Base-by-base conservation (phyloP, 2,797 vertebrate genomes). In the Hemibagrus guttatus region DNA sequence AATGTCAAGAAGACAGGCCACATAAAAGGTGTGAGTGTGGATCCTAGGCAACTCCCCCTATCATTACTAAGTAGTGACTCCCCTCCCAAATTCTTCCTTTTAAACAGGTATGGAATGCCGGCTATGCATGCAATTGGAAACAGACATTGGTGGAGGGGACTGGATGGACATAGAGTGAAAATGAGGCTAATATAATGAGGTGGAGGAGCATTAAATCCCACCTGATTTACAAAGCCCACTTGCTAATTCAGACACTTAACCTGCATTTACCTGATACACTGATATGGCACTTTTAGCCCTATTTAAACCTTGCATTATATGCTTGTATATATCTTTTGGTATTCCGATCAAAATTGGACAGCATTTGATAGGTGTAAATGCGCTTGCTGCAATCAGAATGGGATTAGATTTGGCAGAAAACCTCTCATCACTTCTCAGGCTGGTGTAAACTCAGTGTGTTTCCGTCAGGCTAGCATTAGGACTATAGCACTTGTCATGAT, bases 101-200 rank as follows among this genome's bases (percentile, higher is more conserved):
- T 86, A 85, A 39, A 86, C 84, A 85, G 21, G 85, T 85, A 75
- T 88, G 90, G 90, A 90, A 92, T 92, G 88, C 68, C 72, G 58
- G 83, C 64, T 85, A 91, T 91, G 90, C 23, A 69, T 58, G 81
- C 35, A 81, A 87, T 86, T 90, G 89, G 85, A 90, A 89, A 85
- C 89, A 90, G 85, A 68, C 42, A 72, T 56, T 49, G 68, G 86
- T 63, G 63, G 14, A 21, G 1, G 26, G 26, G 61, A 54, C 54
- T 56, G 72, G 71, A 54, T 42, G 28, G 8, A 31, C 9, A 11
- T 12, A 14, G 58, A 66, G 56, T 6, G 14, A 54, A 35, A 54
- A 80, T 42, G 31, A 59, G 52, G 58, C 13, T n/a, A 46, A 81
- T 28, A 54, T n/a, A 64, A 9, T 26, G 23, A 63, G 26, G 6